These are phyloP conservation scores for Branchellion lobata DNA, from an alignment of 2,888 invertebrate genomes.

Conservation along the genomic window DNA sequence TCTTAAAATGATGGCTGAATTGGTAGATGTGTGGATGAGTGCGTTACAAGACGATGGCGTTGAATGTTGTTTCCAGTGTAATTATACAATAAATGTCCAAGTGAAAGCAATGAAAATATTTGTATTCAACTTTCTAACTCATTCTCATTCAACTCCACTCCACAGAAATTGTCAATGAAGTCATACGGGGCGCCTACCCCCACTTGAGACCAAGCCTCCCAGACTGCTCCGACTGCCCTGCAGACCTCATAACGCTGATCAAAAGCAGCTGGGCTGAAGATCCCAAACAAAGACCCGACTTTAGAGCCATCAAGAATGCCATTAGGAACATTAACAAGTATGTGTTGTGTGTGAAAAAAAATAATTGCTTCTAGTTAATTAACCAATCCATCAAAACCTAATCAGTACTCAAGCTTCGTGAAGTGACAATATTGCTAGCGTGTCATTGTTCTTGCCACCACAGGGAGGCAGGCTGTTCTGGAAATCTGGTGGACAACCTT, in stretches of 20 bases:
- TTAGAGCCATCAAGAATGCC: constrained; percentile 80
- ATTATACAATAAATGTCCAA: too few relatives aligned
- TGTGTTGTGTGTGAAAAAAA: too few relatives aligned
- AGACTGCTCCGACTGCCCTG: constrained; percentile 63
- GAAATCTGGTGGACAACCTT: constrained; percentile 87
- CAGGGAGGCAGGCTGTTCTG: constrained; percentile 63
- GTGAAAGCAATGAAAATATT: too few relatives aligned
- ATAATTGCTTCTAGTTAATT: background rate
- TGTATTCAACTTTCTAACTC: too few relatives aligned
- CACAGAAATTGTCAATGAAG: constrained; percentile 77
- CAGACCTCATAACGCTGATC: constrained; percentile 75
- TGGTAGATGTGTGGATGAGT: too few relatives aligned
- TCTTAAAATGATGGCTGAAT: too few relatives aligned
- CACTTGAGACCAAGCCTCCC: constrained; percentile 73
- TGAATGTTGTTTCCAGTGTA: too few relatives aligned
- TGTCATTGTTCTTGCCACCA: background rate
- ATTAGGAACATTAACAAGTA: constrained; percentile 91
- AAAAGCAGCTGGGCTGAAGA: constrained; percentile 91
- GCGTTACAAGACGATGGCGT: too few relatives aligned
- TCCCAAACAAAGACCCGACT: constrained; percentile 85
- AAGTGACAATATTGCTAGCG: background rate
- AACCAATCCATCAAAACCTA: background rate
- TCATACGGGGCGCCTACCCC: constrained; percentile 69
- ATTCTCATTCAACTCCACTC: too few relatives aligned
- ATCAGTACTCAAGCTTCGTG: background rate